These are phyloP conservation scores for Spicauda simplicius DNA, from an alignment of 2,888 invertebrate genomes.

Conservation along the genomic window DNA sequence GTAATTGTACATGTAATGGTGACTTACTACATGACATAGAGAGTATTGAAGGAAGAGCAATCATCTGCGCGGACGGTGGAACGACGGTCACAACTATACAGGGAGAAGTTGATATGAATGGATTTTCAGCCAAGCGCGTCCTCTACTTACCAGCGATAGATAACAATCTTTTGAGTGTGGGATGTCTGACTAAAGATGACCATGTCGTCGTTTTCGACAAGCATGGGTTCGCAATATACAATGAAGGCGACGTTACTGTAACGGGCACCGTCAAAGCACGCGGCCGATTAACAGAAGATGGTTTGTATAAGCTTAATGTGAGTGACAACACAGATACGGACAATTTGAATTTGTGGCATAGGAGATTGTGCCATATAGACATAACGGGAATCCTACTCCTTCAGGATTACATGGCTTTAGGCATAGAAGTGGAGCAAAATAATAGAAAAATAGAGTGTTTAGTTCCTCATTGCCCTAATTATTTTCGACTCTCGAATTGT, in stretches of 20 bases:
- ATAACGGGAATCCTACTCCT: too few species aligned
- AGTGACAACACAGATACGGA: too few species aligned
- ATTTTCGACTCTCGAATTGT: too few species aligned
- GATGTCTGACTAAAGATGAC: neutral
- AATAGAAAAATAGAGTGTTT: too few species aligned
- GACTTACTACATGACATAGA: neutral
- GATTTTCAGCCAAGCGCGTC: neutral
- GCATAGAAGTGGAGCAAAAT: too few species aligned
- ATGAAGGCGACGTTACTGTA: neutral
- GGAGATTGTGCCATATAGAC: too few species aligned
- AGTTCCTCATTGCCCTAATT: too few species aligned
- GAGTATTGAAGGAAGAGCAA: neutral
- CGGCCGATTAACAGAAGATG: neutral
- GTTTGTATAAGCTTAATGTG: neutral
- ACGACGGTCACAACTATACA: neutral
- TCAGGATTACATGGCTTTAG: too few species aligned
- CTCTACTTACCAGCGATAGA: neutral
- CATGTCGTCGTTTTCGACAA: neutral
- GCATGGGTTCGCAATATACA: neutral
- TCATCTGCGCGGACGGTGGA: neutral
- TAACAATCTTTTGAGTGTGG: neutral
- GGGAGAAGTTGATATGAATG: neutral
- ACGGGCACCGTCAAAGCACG: neutral
- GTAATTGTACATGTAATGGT: neutral
- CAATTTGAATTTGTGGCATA: too few species aligned